Percentiles rank a stretch among this genome's conserved stretches.
These are phyloP conservation scores for Rhynchophorus ferrugineus DNA, from an alignment of 1,140 invertebrate genomes.

Conservation along the genomic window DNA sequence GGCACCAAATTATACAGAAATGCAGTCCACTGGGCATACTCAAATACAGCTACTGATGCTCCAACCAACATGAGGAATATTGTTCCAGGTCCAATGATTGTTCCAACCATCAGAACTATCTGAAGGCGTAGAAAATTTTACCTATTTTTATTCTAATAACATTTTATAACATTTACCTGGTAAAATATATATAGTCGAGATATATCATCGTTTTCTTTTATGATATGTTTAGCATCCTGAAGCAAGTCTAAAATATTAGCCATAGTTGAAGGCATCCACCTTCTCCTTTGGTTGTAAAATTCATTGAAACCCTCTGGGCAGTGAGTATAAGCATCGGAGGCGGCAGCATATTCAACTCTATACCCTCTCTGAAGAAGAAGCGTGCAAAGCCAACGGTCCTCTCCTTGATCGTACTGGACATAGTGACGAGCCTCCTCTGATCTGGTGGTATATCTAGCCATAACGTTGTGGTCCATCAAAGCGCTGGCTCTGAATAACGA, in stretches of 20 bases:
- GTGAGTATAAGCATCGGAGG: slow-evolving; percentile 86
- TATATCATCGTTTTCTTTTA: slow-evolving; percentile 77
- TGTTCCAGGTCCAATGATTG: not conserved
- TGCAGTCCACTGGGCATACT: not conserved
- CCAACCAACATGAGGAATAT: not conserved
- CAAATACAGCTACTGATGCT: not conserved
- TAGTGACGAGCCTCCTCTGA: slow-evolving; percentile 78
- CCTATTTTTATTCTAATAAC: not conserved
- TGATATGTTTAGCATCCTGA: slow-evolving; percentile 61
- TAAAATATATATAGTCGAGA: slow-evolving; percentile 76
- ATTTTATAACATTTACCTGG: slow-evolving; percentile 46
- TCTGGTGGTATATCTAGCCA: slow-evolving; percentile 75
- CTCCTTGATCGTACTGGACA: slow-evolving; percentile 88
- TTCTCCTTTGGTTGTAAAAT: slow-evolving; percentile 78
- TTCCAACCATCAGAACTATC: not conserved
- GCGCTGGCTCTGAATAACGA: slow-evolving; percentile 81
- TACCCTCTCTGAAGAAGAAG: slow-evolving; percentile 79
- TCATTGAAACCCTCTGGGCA: slow-evolving; percentile 80
- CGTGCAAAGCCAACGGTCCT: slow-evolving; percentile 82
- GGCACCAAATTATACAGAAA: not conserved
- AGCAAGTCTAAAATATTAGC: slow-evolving; percentile 82
- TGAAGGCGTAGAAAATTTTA: not conserved
- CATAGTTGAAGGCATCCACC: slow-evolving; percentile 85
- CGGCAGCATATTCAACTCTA: slow-evolving; percentile 83
- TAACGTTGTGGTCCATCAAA: slow-evolving; percentile 86